phyloP scores from a whole-genome alignment of 2,888 invertebrate genomes.

The Elmis aenea region DNA sequence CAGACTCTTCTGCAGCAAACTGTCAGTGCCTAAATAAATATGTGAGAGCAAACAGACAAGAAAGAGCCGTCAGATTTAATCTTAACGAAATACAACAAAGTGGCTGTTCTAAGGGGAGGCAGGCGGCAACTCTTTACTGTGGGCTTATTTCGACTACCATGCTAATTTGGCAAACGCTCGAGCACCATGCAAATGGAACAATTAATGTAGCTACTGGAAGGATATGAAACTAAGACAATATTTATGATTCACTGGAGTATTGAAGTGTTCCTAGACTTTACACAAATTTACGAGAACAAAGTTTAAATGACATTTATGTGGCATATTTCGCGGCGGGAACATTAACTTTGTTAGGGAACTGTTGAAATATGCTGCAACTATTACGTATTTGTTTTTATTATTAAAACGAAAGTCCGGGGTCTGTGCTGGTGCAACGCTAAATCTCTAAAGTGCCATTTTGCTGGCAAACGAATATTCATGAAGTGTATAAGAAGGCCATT shows the following conservation, averaged over 20 bases:
- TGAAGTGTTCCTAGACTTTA: conserved; percentile 22
- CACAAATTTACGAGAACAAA: conserved; percentile 14
- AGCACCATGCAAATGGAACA: conserved; percentile 29
- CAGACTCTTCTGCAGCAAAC: too few relatives aligned
- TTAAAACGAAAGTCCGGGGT: too few relatives aligned
- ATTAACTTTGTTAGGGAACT: not conserved
- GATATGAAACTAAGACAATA: conserved; percentile 24
- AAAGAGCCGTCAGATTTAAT: conserved; percentile 15
- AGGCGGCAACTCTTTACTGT: conserved; percentile 14
- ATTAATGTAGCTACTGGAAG: conserved; percentile 26
- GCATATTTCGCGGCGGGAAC: conserved; percentile 14
- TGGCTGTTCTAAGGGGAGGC: conserved; percentile 11
- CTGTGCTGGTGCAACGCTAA: too few relatives aligned
- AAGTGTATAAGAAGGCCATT: too few relatives aligned
- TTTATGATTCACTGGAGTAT: conserved; percentile 33
- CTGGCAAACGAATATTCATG: too few relatives aligned
- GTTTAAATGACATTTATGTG: conserved; percentile 31
- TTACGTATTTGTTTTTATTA: too few relatives aligned
- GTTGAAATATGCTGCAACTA: not conserved
- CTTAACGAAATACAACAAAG: conserved; percentile 15
- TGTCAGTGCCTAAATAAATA: conserved; percentile 1
- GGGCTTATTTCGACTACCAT: conserved; percentile 17
- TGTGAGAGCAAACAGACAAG: conserved; percentile 2
- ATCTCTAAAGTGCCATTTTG: too few relatives aligned
- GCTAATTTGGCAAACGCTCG: conserved; percentile 21